A percentile compares a stretch with the other conserved stretches of the same genome.
Evolutionary conservation across 2,888 invertebrate genomes (phyloP).

Genomic region (Dyspetes luteomarginatus): DNA sequence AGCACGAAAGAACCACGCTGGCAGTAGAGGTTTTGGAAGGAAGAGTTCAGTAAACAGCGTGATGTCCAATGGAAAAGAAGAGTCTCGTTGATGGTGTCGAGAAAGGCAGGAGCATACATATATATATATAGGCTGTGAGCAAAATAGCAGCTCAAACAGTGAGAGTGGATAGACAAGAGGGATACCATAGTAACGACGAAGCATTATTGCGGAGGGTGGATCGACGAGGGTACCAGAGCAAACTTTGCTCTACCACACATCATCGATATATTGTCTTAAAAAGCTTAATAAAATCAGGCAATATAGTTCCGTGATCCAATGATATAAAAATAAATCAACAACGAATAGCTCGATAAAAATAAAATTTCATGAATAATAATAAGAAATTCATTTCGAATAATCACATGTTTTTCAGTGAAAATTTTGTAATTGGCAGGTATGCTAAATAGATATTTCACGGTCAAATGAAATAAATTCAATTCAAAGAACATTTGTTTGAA

Average conservation of each 20-base stretch:
- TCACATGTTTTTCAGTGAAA: no score
- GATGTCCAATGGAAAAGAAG: constrained; percentile 73
- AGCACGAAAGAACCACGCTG: constrained; percentile 49
- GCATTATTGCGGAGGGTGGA: constrained; percentile 56
- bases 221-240: constrained; percentile 51
- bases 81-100: constrained; percentile 45
- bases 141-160: constrained; percentile 19
- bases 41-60: constrained; percentile 77
- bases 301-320: neutral
- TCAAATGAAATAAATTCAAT: no score
- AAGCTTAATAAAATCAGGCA: constrained; percentile 33
- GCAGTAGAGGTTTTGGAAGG: constrained; percentile 59
- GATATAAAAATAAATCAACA: no score
- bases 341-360: no score
- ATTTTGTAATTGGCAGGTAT: no score
- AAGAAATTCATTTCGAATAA: no score
- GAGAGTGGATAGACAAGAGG: constrained; percentile 45
- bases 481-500: no score
- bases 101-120: constrained; percentile 31
- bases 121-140: constrained; percentile 26
- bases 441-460: no score
- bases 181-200: constrained; percentile 24
- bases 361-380: no score
- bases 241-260: constrained; percentile 12
- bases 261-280: constrained; percentile 28